A percentile compares a stretch with the other conserved stretches of the same genome.
These are phyloP conservation scores for Drosophila paulistorum DNA, from an alignment of 1,140 invertebrate species.

Conservation along the genomic window DNA sequence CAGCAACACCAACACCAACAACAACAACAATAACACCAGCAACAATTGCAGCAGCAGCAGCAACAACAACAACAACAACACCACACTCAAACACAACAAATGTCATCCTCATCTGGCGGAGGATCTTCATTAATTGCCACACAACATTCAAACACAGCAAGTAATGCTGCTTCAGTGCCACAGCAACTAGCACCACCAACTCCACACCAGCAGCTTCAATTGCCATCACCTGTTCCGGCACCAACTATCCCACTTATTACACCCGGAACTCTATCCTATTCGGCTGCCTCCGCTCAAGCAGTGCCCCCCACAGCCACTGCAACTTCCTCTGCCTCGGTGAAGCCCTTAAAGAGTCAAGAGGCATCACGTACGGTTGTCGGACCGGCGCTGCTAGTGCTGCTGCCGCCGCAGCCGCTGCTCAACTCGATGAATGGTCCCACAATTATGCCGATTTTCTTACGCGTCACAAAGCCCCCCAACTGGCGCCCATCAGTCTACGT, in stretches of 20 bases:
- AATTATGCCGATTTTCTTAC: constrained; percentile 88
- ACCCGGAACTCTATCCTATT: constrained; percentile 79
- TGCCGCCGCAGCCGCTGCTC: constrained; percentile 3
- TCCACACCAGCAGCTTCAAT: constrained; percentile 39
- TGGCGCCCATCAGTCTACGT: constrained; percentile 88
- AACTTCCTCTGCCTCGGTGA: constrained; percentile 44
- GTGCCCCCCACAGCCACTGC: constrained; percentile 38
- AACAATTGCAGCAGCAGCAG: constrained; percentile 18
- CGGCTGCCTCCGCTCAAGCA: constrained; percentile 78
- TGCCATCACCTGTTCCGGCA: constrained; percentile 62
- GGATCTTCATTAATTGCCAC: not conserved
- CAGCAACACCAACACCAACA: constrained; percentile 7
- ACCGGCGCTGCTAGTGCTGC: constrained; percentile 13
- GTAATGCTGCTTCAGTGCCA: constrained; percentile 16
- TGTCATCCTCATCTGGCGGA: not conserved
- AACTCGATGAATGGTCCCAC: constrained; percentile 75
- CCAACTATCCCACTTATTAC: constrained; percentile 67
- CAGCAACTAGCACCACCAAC: constrained; percentile 5
- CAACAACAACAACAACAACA: not conserved
- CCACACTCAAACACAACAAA: constrained; percentile 10
- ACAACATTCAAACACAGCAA: constrained; percentile 5
- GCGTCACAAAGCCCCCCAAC: constrained; percentile 90
- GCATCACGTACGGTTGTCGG: constrained; percentile 24
- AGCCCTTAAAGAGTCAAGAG: constrained; percentile 47
- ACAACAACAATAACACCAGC: not conserved